Percentiles rank a stretch among this genome's conserved stretches.
Conservation (phyloP, 2,797 vertebrate genomes). For the Sphenopsis melanotis region DNA sequence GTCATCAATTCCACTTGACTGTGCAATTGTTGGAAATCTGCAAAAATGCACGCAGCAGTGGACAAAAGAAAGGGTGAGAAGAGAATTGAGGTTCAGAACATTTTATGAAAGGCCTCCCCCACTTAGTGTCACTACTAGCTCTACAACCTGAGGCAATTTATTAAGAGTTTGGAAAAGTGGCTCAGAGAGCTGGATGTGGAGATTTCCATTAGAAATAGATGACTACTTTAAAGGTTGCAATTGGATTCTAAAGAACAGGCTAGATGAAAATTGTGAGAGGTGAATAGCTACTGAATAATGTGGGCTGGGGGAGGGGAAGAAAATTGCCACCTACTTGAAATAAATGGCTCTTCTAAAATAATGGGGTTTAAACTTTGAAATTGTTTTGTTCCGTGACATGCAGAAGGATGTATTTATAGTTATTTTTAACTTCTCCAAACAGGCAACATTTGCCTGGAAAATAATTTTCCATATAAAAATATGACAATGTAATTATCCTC, state of each 20-base stretch:
- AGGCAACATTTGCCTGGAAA: conserved; percentile 58
- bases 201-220: conserved; percentile 75
- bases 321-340: conserved; percentile 76
- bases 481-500: conserved; percentile 71
- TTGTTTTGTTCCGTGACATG: conserved; percentile 63
- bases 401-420: conserved; percentile 53
- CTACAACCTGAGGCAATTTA: conserved; percentile 71
- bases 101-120: conserved; percentile 31
- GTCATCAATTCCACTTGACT: background rate
- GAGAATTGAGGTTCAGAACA: background rate
- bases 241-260: conserved; percentile 75
- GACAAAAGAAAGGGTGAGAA: conserved; percentile 37
- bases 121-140: conserved; percentile 68
- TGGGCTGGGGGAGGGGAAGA: conserved; percentile 51
- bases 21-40: conserved; percentile 32
- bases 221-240: conserved; percentile 73
- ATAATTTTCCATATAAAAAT: conserved; percentile 73
- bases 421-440: conserved; percentile 64
- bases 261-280: conserved; percentile 75
- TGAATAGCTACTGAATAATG: conserved; percentile 73
- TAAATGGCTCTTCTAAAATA: conserved; percentile 75
- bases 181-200: conserved; percentile 68
- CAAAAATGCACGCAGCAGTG: background rate
- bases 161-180: conserved; percentile 73
- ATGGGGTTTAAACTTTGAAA: conserved; percentile 73